A percentile compares a stretch with the other conserved stretches of the same genome.
These are phyloP conservation scores for Agriopis marginaria DNA, from an alignment of 2,888 invertebrate genomes.

Conservation along the genomic window DNA sequence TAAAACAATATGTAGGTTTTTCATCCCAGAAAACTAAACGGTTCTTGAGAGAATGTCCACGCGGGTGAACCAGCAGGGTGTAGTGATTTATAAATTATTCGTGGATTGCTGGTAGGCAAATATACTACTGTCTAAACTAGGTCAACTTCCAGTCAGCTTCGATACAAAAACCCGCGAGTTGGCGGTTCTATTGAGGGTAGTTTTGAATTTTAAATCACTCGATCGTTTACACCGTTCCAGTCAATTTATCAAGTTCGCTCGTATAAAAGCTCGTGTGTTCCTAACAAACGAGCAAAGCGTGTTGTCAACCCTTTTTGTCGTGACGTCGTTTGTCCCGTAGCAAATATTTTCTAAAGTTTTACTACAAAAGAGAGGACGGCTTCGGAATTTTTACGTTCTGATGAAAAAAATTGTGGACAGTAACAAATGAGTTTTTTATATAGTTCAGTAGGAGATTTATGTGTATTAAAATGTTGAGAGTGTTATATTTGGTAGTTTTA, in stretches of 20 bases:
- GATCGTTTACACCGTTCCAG: conserved; percentile 1
- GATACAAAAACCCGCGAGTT: too few species aligned
- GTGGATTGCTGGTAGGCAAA: too few species aligned
- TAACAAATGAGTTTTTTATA: conserved; percentile 9
- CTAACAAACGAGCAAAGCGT: conserved; percentile 34
- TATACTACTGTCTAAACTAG: too few species aligned
- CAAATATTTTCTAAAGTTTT: conserved; percentile 18
- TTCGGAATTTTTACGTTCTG: conserved; percentile 15
- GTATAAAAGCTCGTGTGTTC: conserved; percentile 40
- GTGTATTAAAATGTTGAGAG: neutral
- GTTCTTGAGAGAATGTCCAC: too few species aligned
- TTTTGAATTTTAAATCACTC: neutral
- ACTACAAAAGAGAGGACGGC: conserved; percentile 15
- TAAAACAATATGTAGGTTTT: too few species aligned
- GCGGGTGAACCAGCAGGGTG: too few species aligned
- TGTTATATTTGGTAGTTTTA: neutral
- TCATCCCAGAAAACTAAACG: too few species aligned
- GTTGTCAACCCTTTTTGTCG: conserved; percentile 29
- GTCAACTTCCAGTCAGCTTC: too few species aligned
- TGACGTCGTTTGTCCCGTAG: conserved; percentile 21
- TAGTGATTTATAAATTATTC: too few species aligned
- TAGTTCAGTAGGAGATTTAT: neutral
- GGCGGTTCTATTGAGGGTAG: too few species aligned
- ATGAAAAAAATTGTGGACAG: conserved; percentile 6
- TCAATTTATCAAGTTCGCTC: conserved; percentile 40